Base-by-base conservation (phyloP, 2,888 invertebrate species). In the Acrobasis consociella region DNA sequence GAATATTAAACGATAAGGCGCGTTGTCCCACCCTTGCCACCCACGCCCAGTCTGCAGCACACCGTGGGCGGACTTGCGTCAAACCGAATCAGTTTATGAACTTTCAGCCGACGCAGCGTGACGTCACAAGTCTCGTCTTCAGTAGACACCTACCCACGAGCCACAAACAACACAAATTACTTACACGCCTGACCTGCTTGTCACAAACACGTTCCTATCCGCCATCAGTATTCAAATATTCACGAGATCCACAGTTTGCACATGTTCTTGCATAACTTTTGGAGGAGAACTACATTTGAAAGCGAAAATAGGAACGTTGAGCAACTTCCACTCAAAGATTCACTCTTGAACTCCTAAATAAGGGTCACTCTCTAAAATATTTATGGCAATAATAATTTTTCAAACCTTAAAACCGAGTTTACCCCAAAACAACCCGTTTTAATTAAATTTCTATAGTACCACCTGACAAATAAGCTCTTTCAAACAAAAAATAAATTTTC, bases 41-140 rank as follows among this genome's bases (percentile, higher is more conserved):
- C 59, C 59, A 59, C 59, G 13, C 50, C n/a, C 22, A 2, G 37
- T 59, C 37, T 10, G 1, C 9, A 31, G 9, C 51, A 13, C 42
- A 49, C 37, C n/a, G 60, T 63, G 53, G 63, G 63, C 38, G 59
- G 49, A 63, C 17, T 51, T 62, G 58, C 62, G 62, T 62, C 62
- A 62, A 58, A 49, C 58, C 8, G 49, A 42, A 49, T 58, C 7
- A 50, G 10, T 50, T 5, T 22, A 49, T 49, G 58, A 59, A 59
- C 49, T 49, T 58, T 50, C 5, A 50, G 15, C 10, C 37, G 49
- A 50, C 37, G 31, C 16, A 0, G 10, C 8, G 61, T 61, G 61
- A 61, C 53, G 61, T 61, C 52, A 61, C 22, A 46, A 2, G 37
- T 31, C 39, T 56, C 56, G 10, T 55, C 55, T 31, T 58, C 31